Evolutionary conservation across 2,113 vertebrate genomes (phyloP).

Genomic region (Labeo catla): DNA sequence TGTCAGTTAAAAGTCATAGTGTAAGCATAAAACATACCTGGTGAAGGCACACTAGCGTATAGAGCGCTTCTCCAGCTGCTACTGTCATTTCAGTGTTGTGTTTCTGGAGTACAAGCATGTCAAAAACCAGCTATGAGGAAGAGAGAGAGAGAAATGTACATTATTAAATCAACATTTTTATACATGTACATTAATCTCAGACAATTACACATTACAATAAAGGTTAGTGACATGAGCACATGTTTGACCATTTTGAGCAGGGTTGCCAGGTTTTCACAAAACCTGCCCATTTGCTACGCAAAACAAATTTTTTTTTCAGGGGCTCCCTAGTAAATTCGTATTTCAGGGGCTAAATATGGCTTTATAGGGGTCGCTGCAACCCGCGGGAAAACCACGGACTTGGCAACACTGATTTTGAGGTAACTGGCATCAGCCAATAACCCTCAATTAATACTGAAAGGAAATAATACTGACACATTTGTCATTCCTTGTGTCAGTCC

Average conservation of each 20-base stretch:
- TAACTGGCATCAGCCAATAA: neutral
- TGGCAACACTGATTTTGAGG: neutral
- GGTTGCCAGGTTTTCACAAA: too few relatives aligned
- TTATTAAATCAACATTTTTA: neutral
- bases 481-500: neutral
- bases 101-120: slow-evolving; percentile 99
- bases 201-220: neutral
- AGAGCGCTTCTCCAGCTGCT: slow-evolving; percentile 96
- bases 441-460: neutral
- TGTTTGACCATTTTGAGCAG: neutral
- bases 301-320: too few relatives aligned
- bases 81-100: slow-evolving; percentile 98
- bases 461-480: neutral
- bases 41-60: slow-evolving; percentile 95
- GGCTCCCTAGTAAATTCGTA: too few relatives aligned
- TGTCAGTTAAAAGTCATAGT: neutral
- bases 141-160: neutral
- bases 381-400: too few relatives aligned
- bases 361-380: too few relatives aligned
- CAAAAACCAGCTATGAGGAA: slow-evolving; percentile 90
- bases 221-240: neutral
- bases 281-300: too few relatives aligned
- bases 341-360: too few relatives aligned
- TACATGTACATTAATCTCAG: neutral
- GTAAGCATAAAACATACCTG: slow-evolving; percentile 75